Base-by-base conservation (phyloP, 2,888 invertebrate species). In the Opisthograptis luteolata region DNA sequence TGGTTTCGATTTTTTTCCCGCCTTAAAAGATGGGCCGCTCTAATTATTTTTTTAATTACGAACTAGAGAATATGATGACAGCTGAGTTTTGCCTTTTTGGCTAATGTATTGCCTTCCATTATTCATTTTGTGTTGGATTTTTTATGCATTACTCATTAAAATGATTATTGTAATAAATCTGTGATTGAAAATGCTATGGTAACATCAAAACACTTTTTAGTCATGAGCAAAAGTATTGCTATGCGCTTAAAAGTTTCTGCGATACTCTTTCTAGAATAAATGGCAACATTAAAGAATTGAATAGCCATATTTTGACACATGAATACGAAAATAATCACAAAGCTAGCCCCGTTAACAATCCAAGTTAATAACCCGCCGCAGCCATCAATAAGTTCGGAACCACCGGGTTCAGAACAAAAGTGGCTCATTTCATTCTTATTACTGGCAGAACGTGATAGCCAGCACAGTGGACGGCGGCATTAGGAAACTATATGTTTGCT, bases 11-110 rank as follows among this genome's bases (percentile, higher is more conserved):
- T 55, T 60, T 53, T 49, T 50, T 43, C 45, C 43, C 12, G 45
- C 43, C 14, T 35, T 40, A 52, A 48, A 58, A 54, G 52, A 34
- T 31, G 10, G n/a, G 57, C 64, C 60, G 62, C 58, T 32, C 60
- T 60, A 60, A 71, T 71, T 73, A 71, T 64, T 59, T 68, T 71
- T 72, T 70, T 67, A 73, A 74, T 73, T 66, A 73, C n/a, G n/a
- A n/a, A n/a, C 62, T 59, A 53, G 35, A 51, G 44, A 45, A 47
- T 44, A 44, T 65, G 71, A 65, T 72, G 71, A 69, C 71, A 68
- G 67, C 40, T 42, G 39, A 49, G 62, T 63, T 57, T n/a, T n/a
- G n/a, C n/a, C n/a, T n/a, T n/a, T 62, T 66, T 64, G 60, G 66
- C 63, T 65, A 62, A 60, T 58, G 55, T 62, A 62, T 64, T 60